phyloP scores from a whole-genome alignment of 2,113 vertebrate species.

The Daubentonia madagascariensis region DNA sequence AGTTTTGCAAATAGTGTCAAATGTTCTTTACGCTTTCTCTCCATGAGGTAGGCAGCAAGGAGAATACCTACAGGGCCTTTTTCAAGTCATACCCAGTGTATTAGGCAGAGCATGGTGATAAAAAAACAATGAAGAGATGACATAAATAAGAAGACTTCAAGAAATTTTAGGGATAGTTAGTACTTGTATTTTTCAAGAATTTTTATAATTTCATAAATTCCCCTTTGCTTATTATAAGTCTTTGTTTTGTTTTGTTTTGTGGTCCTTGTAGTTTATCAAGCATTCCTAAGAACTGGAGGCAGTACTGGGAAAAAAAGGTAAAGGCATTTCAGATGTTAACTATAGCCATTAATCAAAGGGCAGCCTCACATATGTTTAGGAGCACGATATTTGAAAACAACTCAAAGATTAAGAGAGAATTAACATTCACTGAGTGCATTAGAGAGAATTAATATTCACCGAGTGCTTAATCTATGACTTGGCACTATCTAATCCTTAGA shows the following conservation, averaged over 20 bases:
- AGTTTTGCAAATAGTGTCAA: background rate
- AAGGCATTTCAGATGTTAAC: background rate
- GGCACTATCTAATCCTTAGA: background rate
- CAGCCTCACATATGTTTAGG: background rate
- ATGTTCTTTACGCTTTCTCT: background rate
- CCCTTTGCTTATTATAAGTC: background rate
- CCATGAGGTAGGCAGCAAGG: background rate
- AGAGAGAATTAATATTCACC: background rate
- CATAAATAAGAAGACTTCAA: background rate
- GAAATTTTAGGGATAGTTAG: background rate
- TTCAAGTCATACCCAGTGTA: background rate
- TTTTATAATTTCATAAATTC: constrained; percentile 1
- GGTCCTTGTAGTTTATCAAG: background rate
- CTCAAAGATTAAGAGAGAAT: background rate
- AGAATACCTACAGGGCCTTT: background rate
- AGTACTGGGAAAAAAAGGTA: background rate
- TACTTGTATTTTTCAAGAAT: background rate
- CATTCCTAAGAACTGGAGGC: background rate
- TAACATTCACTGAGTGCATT: background rate
- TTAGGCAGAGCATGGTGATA: background rate
- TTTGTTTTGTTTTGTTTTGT: background rate
- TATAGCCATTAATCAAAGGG: background rate
- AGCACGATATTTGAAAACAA: constrained; percentile 24
- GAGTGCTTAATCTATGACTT: background rate
- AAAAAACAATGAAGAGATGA: background rate